Evolutionary conservation across 2,797 vertebrate genomes (phyloP).

Genomic region (Catostomus latipinnis): DNA sequence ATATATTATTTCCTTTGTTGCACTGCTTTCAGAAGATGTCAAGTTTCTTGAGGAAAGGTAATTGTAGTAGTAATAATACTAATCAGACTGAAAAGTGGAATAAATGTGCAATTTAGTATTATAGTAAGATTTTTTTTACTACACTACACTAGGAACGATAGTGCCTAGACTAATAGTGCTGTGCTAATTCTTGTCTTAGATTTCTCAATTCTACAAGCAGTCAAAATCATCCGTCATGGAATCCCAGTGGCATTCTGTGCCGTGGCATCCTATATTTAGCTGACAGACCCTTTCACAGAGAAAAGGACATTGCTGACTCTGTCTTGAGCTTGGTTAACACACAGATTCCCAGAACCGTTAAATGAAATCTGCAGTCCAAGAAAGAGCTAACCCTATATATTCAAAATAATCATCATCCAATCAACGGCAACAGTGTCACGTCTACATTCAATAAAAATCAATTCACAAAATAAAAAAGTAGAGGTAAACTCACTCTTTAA

Average conservation of each 20-base stretch:
- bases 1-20: too few relatives aligned
- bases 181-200: constrained; percentile 12
- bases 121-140: too few relatives aligned
- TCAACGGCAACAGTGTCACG: neutral
- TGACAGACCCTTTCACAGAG: constrained; percentile 40
- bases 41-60: too few relatives aligned
- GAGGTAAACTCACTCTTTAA: too few relatives aligned
- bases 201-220: constrained; percentile 6
- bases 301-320: constrained; percentile 7
- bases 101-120: too few relatives aligned
- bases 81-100: too few relatives aligned
- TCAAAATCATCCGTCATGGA: constrained; percentile 10
- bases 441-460: neutral
- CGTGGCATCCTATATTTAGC: constrained; percentile 24
- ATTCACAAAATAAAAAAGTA: neutral
- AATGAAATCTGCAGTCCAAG: constrained; percentile 20
- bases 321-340: constrained; percentile 9
- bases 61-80: too few relatives aligned
- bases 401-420: constrained; percentile 1
- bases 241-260: constrained; percentile 19
- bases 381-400: neutral
- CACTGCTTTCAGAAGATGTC: too few relatives aligned
- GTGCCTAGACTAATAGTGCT: neutral
- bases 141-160: neutral
- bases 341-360: constrained; percentile 28